Evolutionary conservation across 1,140 invertebrate species (phyloP), one percentile per base, ranked within the genome.

Genomic region (Acromyrmex echinatior): DNA sequence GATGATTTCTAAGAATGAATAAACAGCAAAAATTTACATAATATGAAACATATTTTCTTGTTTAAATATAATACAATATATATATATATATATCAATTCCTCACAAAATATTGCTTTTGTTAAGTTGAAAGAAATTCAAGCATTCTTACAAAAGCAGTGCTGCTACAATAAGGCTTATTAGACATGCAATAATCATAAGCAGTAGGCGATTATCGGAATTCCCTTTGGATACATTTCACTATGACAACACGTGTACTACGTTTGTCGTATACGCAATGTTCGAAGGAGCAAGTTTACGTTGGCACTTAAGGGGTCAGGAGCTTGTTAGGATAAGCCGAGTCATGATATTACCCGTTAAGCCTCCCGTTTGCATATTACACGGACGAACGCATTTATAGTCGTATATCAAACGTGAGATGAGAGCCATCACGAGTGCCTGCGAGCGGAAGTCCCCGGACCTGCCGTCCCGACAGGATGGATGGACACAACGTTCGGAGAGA

Each of bases 311-410:
- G n/a, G 60, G 77, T 87, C 78, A 71, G 68, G 28, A 84, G 66
- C 87, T 71, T 66, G 66, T 66, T 60, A 16, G 28, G 81, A 71
- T 53, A 65, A 45, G 58, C 58, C 31, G 58, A 77, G 49, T 65
- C 76, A 79, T 60, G 87, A 89, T 89, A 89, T 88, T 86, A 80
- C 88, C 63, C 76, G 87, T 76, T 80, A 86, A 90, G 73, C 78
- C 53, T 70, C 16, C 63, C 71, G 79, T 84, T 84, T 84, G 56
- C 80, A 76, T 84, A 84, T 84, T 84, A 84, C 80, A 84, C 56
- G 28, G 62, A 39, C 63, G 49, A 76, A 87, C 76, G 88, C 79
- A 80, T 79, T 79, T 77, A 70, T 78, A 73, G 62, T 80, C 88
- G 86, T 90, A 85, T 53, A 86, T 88, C 58, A 90, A 81, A 58